A percentile compares a stretch with the other conserved stretches of the same genome.
Evolutionary conservation across 2,888 invertebrate genomes (phyloP).

Genomic region (Crocallis elinguaria): DNA sequence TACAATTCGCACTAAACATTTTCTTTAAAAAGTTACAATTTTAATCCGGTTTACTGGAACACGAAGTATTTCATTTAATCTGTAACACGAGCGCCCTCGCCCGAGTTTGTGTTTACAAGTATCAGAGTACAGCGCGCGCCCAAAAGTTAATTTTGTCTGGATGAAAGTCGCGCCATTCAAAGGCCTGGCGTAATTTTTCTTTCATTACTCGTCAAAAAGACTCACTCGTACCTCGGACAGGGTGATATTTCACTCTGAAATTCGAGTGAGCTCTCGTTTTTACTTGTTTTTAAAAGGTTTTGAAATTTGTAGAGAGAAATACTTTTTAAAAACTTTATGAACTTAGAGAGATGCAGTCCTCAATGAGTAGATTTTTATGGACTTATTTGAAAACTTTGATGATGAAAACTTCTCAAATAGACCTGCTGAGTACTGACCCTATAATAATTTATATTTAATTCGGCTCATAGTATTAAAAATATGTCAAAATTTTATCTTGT

Average conservation of each 20-base stretch:
- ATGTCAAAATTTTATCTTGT: no score
- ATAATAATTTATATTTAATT: no score
- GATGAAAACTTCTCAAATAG: no score
- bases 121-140: constrained; percentile 34
- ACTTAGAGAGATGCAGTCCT: no score
- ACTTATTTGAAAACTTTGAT: no score
- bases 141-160: constrained; percentile 67
- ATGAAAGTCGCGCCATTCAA: constrained; percentile 53
- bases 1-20: no score
- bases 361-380: no score
- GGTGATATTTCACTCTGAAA: constrained; percentile 41
- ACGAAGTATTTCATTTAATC: constrained; percentile 9
- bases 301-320: background rate
- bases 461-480: no score
- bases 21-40: background rate
- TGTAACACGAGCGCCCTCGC: background rate
- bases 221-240: constrained; percentile 22
- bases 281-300: background rate
- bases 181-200: constrained; percentile 64
- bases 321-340: background rate
- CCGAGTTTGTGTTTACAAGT: background rate
- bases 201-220: constrained; percentile 67
- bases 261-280: constrained; percentile 5
- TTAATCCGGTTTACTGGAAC: background rate
- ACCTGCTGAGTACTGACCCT: no score